These are phyloP conservation scores for Malthinus seriepunctatus DNA, from an alignment of 2,888 invertebrate species.

Conservation along the genomic window DNA sequence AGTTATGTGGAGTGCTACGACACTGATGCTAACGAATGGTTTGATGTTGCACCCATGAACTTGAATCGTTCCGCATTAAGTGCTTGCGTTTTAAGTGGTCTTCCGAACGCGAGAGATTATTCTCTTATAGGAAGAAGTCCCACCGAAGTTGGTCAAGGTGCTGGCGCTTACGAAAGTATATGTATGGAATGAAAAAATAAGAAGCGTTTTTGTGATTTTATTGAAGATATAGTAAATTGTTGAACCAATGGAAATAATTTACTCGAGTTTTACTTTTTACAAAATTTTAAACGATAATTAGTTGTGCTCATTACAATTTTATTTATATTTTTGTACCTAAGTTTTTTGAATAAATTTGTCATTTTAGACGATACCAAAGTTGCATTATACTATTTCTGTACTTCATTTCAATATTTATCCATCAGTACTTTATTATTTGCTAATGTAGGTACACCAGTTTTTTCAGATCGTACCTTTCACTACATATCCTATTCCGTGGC, in stretches of 20 bases:
- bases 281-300: conserved; percentile 25
- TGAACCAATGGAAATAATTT: neutral
- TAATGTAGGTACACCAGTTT: too few species aligned
- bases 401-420: too few species aligned
- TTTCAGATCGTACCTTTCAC: too few species aligned
- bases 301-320: conserved; percentile 46
- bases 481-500: too few species aligned
- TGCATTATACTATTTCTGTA: too few species aligned
- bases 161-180: conserved; percentile 20
- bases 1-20: conserved; percentile 81
- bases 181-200: neutral
- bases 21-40: conserved; percentile 62
- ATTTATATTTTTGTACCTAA: conserved; percentile 40
- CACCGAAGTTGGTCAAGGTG: conserved; percentile 43
- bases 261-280: conserved; percentile 24
- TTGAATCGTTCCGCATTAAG: conserved; percentile 79
- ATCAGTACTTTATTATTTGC: too few species aligned
- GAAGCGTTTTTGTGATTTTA: neutral
- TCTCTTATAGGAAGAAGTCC: conserved; percentile 54
- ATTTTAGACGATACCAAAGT: conserved; percentile 22
- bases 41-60: conserved; percentile 76
- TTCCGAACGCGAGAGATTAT: conserved; percentile 70
- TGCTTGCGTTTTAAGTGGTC: conserved; percentile 76
- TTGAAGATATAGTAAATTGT: neutral
- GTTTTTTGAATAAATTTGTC: conserved; percentile 33